Evolutionary conservation across 2,797 vertebrate genomes (phyloP).

Genomic region (Dallia pectoralis): DNA sequence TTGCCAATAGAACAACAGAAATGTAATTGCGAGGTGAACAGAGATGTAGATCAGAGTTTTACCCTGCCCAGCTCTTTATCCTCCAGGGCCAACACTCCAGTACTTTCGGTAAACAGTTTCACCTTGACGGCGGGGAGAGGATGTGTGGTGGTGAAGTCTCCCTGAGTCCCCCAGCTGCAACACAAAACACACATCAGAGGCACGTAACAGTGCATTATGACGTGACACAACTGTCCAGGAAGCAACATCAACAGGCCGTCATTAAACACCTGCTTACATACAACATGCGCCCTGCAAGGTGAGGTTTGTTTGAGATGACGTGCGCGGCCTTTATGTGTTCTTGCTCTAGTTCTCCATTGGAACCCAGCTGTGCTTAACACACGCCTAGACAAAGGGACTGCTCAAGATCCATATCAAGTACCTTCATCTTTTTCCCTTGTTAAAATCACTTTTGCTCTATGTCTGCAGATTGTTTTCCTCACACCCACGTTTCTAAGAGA

Average conservation of each 20-base stretch:
- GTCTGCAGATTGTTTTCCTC: neutral
- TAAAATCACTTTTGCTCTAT: neutral
- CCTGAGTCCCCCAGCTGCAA: constrained; percentile 97
- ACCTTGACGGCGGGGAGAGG: constrained; percentile 98
- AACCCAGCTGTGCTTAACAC: too few relatives aligned
- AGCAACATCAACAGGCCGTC: neutral
- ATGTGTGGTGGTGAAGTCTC: constrained; percentile 96
- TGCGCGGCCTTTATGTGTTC: neutral
- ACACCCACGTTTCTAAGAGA: neutral
- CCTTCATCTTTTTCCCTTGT: neutral
- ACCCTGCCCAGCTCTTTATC: constrained; percentile 99
- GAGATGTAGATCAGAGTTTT: constrained; percentile 40
- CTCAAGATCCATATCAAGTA: neutral
- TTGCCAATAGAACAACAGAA: too few relatives aligned
- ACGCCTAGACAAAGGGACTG: too few relatives aligned
- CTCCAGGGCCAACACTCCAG: constrained; percentile 95
- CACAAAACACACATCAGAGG: constrained; percentile 32
- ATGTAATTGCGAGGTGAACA: neutral
- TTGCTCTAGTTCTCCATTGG: too few relatives aligned
- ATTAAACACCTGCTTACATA: neutral
- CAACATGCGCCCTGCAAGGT: neutral
- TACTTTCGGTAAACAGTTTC: constrained; percentile 99
- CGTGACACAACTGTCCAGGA: neutral
- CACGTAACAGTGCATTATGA: constrained; percentile 38
- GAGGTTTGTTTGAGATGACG: neutral